These are phyloP conservation scores for Lasioglossum figueresi DNA, from an alignment of 2,888 invertebrate genomes.

Conservation along the genomic window DNA sequence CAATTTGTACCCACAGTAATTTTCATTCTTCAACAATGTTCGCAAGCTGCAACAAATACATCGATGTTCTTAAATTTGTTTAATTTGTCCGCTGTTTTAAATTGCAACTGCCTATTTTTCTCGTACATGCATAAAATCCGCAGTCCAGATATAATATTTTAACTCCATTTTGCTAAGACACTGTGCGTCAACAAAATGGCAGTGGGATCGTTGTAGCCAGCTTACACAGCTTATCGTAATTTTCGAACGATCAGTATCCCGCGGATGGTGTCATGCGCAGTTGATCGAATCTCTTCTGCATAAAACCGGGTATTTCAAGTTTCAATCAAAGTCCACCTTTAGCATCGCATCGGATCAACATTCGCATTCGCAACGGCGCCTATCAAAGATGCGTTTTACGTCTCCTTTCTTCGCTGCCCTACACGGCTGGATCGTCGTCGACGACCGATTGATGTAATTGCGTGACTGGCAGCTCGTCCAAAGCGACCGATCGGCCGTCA, in stretches of 20 bases:
- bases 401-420: conserved; percentile 56
- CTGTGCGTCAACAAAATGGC: background rate
- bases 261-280: background rate
- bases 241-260: background rate
- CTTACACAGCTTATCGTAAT: background rate
- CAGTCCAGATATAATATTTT: background rate
- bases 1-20: too few relatives aligned
- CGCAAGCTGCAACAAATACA: too few relatives aligned
- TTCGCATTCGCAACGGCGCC: conserved; percentile 60
- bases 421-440: conserved; percentile 57
- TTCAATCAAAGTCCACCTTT: conserved; percentile 10
- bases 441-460: conserved; percentile 77
- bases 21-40: too few relatives aligned
- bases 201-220: too few relatives aligned
- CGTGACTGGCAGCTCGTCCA: conserved; percentile 75
- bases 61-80: too few relatives aligned
- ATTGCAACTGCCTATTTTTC: too few relatives aligned
- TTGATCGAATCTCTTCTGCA: background rate
- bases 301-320: background rate
- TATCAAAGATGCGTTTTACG: conserved; percentile 45
- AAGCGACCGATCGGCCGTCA: conserved; percentile 70
- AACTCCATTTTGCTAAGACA: background rate
- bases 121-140: too few relatives aligned
- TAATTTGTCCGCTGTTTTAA: too few relatives aligned
- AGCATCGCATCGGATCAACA: conserved; percentile 19